Conservation (phyloP, 2,888 invertebrate genomes). For the Sepioteuthis lessoniana region DNA sequence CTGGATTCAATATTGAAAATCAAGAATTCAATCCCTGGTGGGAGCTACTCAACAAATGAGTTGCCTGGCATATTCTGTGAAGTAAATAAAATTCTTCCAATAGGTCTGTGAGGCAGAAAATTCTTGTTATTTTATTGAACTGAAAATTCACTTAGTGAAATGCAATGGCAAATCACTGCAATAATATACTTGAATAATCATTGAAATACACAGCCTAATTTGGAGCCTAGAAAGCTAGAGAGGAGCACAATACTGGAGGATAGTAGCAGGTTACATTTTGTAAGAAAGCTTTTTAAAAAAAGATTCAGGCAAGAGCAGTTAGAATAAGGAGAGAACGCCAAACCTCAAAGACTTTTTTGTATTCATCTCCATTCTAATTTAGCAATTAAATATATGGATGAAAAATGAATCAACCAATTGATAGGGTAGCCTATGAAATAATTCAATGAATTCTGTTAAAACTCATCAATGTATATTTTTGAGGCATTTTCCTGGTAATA, state of each 20-base stretch:
- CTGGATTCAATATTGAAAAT: constrained; percentile 14
- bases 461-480: background rate
- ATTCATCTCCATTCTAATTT: background rate
- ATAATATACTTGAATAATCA: background rate
- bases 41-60: constrained; percentile 10
- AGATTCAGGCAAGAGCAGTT: background rate
- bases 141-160: background rate
- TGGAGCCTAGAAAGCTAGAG: background rate
- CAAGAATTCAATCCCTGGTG: constrained; percentile 33
- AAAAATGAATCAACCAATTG: background rate
- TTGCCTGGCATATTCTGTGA: background rate
- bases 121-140: background rate
- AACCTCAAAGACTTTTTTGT: background rate
- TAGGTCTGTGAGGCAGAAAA: background rate
- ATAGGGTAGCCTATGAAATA: background rate
- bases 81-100: background rate
- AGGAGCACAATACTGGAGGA: background rate
- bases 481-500: background rate
- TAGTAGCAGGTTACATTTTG: background rate
- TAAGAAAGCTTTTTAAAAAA: background rate
- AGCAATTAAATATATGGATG: background rate
- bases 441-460: background rate
- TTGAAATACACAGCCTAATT: background rate
- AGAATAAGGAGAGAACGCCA: background rate
- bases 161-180: background rate